phyloP scores from a whole-genome alignment of 1,140 invertebrate species.

The Neodiprion fabricii region DNA sequence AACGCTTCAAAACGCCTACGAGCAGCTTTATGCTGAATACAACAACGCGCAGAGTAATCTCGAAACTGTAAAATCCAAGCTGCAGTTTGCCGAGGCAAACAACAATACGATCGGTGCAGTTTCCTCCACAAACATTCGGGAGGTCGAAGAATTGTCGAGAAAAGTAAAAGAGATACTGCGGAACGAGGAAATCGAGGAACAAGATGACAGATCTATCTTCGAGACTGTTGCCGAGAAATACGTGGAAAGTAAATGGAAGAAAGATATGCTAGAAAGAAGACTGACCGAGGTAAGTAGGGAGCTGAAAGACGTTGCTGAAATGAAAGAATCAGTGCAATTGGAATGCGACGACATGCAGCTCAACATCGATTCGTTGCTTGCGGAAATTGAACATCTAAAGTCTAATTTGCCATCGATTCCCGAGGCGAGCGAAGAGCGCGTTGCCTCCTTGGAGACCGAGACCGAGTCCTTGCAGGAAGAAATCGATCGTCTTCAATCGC shows the following conservation, averaged over 20 bases:
- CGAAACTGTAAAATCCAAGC: conserved; percentile 24
- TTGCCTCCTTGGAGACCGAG: conserved; percentile 52
- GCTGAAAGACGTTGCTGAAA: conserved; percentile 44
- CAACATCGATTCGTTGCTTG: conserved; percentile 49
- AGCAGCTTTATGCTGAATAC: conserved; percentile 52
- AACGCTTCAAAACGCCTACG: conserved; percentile 53
- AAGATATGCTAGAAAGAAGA: conserved; percentile 53
- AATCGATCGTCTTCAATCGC: conserved; percentile 56
- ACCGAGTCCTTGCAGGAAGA: conserved; percentile 50
- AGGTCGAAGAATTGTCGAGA: conserved; percentile 32
- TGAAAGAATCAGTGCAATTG: conserved; percentile 47
- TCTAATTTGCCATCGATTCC: conserved; percentile 55
- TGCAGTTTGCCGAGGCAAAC: conserved; percentile 18
- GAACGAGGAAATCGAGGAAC: conserved; percentile 35
- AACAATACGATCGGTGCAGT: conserved; percentile 3
- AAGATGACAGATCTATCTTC: conserved; percentile 43
- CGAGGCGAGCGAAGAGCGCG: conserved; percentile 54
- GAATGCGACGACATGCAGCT: conserved; percentile 54
- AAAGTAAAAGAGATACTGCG: conserved; percentile 51
- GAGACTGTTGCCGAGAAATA: conserved; percentile 47
- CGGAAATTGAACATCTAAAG: conserved; percentile 49
- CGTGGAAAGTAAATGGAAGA: conserved; percentile 52
- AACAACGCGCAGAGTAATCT: conserved; percentile 46
- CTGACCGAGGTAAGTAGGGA: conserved; percentile 50
- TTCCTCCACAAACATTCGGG: background rate